A percentile compares a stretch with the other conserved stretches of the same genome.
phyloP scores from a whole-genome alignment of 2,113 vertebrate species.

The Peucedramus taeniatus region DNA sequence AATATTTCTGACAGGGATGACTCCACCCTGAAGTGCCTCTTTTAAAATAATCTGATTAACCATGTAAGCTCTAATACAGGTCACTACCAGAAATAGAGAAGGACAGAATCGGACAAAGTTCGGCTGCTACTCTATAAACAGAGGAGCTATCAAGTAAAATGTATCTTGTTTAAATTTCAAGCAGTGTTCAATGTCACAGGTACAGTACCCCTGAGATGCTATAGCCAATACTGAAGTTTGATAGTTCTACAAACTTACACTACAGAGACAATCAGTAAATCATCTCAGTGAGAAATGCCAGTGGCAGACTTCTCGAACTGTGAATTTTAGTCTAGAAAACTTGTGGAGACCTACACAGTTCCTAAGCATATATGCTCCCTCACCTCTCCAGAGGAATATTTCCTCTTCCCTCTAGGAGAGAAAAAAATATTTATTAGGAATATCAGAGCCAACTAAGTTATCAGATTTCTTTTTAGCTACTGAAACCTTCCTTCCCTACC shows the following conservation, averaged over 20 bases:
- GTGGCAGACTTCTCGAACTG: background rate
- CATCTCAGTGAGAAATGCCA: background rate
- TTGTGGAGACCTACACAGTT: background rate
- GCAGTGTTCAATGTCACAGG: background rate
- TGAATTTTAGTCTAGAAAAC: background rate
- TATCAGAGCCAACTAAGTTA: background rate
- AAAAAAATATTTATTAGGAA: background rate
- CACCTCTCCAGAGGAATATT: background rate
- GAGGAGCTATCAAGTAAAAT: background rate
- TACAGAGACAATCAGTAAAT: background rate
- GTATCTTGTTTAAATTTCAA: background rate
- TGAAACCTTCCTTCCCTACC: background rate
- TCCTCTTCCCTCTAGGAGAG: background rate
- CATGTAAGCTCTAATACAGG: background rate
- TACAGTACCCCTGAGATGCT: background rate
- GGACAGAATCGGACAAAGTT: background rate
- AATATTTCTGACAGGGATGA: background rate
- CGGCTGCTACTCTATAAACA: background rate
- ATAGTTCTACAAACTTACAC: background rate
- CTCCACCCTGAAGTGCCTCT: constrained; percentile 21
- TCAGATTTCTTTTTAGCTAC: background rate
- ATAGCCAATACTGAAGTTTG: background rate
- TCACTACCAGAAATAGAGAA: background rate
- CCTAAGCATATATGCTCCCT: background rate
- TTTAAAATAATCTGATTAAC: constrained; percentile 22